These are phyloP conservation scores for Forbesichthys agassizii DNA, from an alignment of 2,113 vertebrate species.

Conservation along the genomic window DNA sequence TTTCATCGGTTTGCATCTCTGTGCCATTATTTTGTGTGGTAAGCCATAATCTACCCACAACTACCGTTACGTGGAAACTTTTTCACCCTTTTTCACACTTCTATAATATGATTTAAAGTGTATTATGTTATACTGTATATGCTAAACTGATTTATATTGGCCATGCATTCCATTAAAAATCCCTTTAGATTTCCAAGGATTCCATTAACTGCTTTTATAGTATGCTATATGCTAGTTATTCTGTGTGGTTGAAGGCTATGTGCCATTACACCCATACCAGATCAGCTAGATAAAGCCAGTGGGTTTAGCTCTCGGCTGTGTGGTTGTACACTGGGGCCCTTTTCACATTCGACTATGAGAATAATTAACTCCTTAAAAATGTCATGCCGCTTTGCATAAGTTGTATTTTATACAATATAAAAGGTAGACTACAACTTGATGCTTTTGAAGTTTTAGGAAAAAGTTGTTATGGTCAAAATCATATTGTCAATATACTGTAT, in stretches of 20 bases:
- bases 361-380: slow-evolving; percentile 17
- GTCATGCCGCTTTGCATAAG: not conserved
- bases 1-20: not conserved
- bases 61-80: not conserved
- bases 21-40: slow-evolving; percentile 28
- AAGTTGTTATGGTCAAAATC: too few species aligned
- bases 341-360: slow-evolving; percentile 37
- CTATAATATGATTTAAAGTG: slow-evolving; percentile 3
- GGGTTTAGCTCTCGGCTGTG: slow-evolving; percentile 23
- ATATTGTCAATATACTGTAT: too few species aligned
- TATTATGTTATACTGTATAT: slow-evolving; percentile 7
- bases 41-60: not conserved
- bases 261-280: slow-evolving; percentile 36
- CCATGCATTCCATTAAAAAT: slow-evolving; percentile 30
- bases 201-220: slow-evolving; percentile 31
- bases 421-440: not conserved
- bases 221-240: slow-evolving; percentile 50
- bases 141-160: slow-evolving; percentile 26
- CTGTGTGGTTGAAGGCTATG: slow-evolving; percentile 35
- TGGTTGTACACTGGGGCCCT: slow-evolving; percentile 42
- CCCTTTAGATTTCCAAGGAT: slow-evolving; percentile 50
- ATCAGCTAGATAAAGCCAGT: slow-evolving; percentile 32
- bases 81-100: not conserved
- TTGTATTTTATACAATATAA: slow-evolving; percentile 1
- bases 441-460: too few species aligned